Evolutionary conservation across 2,797 vertebrate genomes (phyloP).

Genomic region (Halcyon smyrnensis): DNA sequence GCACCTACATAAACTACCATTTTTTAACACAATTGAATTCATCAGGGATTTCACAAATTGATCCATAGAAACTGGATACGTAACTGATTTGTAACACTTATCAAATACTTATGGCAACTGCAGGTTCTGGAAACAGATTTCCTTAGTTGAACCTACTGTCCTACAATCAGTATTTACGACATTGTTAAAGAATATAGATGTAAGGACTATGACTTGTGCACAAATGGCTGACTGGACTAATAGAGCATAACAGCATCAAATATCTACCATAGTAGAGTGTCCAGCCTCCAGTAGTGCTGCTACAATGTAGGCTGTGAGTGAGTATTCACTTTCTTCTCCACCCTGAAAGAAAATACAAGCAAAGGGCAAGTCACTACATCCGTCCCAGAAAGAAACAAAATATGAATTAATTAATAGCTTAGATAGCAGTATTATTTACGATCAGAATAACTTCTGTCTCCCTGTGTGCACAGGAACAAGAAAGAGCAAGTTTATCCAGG

Average conservation of each 20-base stretch:
- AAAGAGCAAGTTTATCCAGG: background rate
- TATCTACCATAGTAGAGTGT: background rate
- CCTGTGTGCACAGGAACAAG: background rate
- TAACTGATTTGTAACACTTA: background rate
- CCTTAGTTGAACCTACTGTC: background rate
- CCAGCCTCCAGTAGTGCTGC: slow-evolving; percentile 71
- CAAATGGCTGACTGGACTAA: background rate
- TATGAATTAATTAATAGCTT: background rate
- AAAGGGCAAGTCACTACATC: background rate
- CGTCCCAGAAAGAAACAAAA: background rate
- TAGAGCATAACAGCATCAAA: background rate
- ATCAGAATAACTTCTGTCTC: background rate
- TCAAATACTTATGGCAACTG: background rate
- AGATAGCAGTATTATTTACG: background rate
- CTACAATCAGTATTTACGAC: background rate
- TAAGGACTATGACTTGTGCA: background rate
- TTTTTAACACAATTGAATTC: background rate
- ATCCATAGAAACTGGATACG: background rate
- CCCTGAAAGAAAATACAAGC: slow-evolving; percentile 39
- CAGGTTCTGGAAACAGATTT: background rate
- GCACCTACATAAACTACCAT: background rate
- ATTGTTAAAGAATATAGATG: background rate
- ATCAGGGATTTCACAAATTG: background rate
- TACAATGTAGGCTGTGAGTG: slow-evolving; percentile 69
- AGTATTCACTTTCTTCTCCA: slow-evolving; percentile 59